Conservation (phyloP, 64 coral and sea anemone genomes). For the Acropora yongei region DNA sequence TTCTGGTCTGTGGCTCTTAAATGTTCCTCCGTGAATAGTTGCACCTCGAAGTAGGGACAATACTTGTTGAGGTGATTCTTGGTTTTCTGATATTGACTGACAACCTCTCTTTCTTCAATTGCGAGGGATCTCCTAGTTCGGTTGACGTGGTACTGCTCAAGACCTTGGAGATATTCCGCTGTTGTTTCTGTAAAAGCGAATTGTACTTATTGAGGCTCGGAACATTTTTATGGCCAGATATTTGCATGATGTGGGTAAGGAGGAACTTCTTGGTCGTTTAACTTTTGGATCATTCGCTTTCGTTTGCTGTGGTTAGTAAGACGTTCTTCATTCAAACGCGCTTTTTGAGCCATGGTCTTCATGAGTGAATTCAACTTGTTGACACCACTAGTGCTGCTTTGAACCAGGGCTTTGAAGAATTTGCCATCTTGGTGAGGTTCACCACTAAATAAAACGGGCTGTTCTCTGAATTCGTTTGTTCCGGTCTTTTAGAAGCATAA, state of each 20-base stretch:
- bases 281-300: conserved; percentile 8
- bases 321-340: too few relatives aligned
- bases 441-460: too few relatives aligned
- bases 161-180: background rate
- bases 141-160: background rate
- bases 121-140: too few relatives aligned
- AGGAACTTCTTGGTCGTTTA: conserved; percentile 55
- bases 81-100: too few relatives aligned
- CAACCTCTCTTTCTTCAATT: too few relatives aligned
- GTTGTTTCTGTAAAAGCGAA: conserved; percentile 6
- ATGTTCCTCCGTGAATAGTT: background rate
- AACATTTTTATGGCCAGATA: conserved; percentile 64
- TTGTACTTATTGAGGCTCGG: conserved; percentile 57
- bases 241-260: conserved; percentile 65
- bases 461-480: background rate
- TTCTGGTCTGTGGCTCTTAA: background rate
- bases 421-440: background rate
- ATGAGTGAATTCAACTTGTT: conserved; percentile 44
- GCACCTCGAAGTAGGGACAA: background rate
- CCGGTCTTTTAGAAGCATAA: conserved; percentile 1
- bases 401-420: conserved; percentile 45
- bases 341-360: conserved; percentile 54
- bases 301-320: background rate
- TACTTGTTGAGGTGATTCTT: background rate
- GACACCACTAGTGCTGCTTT: background rate